Conservation (phyloP, 1,140 invertebrate species). For the Nasonia longicornis region DNA sequence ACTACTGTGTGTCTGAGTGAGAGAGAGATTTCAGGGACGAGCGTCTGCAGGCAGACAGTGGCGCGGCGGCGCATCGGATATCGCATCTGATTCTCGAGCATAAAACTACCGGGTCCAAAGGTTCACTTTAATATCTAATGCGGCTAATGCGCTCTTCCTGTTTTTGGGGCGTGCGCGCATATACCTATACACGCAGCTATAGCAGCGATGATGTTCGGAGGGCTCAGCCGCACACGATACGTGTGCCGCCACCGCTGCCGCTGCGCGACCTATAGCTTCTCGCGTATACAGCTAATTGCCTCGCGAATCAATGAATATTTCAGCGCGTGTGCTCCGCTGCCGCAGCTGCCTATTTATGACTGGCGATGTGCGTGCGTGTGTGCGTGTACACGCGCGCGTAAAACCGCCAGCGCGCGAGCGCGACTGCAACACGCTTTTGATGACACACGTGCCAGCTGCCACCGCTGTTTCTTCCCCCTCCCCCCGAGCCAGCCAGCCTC, state of each 20-base stretch:
- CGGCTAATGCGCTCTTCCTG: slow-evolving; percentile 26
- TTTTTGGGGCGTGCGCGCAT: background rate
- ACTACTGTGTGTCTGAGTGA: background rate
- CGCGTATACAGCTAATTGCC: slow-evolving; percentile 42
- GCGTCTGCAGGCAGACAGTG: background rate
- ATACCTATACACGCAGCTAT: background rate
- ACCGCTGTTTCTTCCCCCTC: background rate
- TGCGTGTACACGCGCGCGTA: slow-evolving; percentile 33
- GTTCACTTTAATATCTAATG: slow-evolving; percentile 31
- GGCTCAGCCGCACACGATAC: background rate
- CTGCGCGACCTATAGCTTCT: background rate
- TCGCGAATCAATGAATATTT: slow-evolving; percentile 61
- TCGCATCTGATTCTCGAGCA: slow-evolving; percentile 7
- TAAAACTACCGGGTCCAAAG: background rate
- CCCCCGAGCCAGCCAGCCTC: too few species aligned
- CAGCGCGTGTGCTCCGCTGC: slow-evolving; percentile 41
- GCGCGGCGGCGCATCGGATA: background rate
- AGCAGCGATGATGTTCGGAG: slow-evolving; percentile 4
- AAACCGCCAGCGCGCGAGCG: background rate
- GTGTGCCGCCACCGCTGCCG: background rate
- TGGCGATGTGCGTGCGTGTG: slow-evolving; percentile 38
- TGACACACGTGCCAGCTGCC: slow-evolving; percentile 42
- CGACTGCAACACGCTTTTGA: slow-evolving; percentile 40
- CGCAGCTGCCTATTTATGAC: slow-evolving; percentile 29
- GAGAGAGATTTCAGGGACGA: background rate